Conservation (phyloP, 2,888 invertebrate species). For the Cacoxenus indagator region DNA sequence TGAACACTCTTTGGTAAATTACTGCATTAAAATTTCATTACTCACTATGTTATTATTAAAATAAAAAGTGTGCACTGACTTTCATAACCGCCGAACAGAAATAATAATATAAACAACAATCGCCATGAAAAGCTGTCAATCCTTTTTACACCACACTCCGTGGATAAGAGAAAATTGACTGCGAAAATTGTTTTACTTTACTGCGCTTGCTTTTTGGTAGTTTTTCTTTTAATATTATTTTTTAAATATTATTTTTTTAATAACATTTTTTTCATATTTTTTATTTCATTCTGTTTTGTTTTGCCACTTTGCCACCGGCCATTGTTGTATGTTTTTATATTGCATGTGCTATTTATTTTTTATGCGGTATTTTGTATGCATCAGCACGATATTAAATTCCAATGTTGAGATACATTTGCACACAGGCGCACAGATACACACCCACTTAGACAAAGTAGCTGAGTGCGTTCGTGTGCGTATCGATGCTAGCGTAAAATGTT, state of each 20-base stretch:
- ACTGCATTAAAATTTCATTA: background rate
- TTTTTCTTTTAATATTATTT: slow-evolving; percentile 20
- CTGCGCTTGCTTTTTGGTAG: slow-evolving; percentile 39
- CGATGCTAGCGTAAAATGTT: background rate
- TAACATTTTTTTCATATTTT: slow-evolving; percentile 8
- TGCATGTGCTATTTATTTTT: slow-evolving; percentile 57
- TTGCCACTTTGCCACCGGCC: background rate
- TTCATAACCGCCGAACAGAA: background rate
- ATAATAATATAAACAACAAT: background rate
- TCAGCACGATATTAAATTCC: slow-evolving; percentile 13
- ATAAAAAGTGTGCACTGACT: background rate
- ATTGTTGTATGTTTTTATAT: slow-evolving; percentile 28
- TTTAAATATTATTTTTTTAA: slow-evolving; percentile 13
- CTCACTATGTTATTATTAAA: background rate
- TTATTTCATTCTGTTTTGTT: background rate
- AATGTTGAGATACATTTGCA: slow-evolving; percentile 2
- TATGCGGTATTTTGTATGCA: slow-evolving; percentile 56
- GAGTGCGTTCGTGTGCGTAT: background rate
- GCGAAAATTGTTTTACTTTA: slow-evolving; percentile 60
- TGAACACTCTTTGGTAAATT: background rate
- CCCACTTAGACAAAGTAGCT: background rate
- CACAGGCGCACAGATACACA: background rate
- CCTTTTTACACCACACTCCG: slow-evolving; percentile 44
- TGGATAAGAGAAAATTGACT: slow-evolving; percentile 62
- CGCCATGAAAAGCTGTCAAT: slow-evolving; percentile 42